These are phyloP conservation scores for Gnathonemus longibarbis DNA, from an alignment of 2,113 vertebrate genomes.

Conservation along the genomic window DNA sequence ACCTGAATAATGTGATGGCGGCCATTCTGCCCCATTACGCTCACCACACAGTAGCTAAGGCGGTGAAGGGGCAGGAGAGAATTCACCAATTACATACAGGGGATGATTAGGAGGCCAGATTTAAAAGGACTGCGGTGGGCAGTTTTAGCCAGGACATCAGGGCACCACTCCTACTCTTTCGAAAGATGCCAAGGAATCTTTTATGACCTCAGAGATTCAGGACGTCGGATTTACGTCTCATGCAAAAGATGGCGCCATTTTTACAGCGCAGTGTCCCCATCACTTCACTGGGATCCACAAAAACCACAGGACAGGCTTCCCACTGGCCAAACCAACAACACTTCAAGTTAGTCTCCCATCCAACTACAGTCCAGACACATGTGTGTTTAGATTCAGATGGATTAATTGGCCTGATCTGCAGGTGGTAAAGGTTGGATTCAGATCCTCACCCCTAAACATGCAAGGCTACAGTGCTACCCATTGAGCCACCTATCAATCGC, in stretches of 20 bases:
- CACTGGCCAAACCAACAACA: neutral
- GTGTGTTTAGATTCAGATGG: neutral
- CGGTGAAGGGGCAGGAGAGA: neutral
- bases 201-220: neutral
- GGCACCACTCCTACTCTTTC: neutral
- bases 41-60: neutral
- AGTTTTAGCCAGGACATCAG: neutral
- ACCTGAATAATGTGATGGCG: neutral
- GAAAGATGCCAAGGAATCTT: neutral
- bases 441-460: neutral
- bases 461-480: neutral
- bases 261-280: neutral
- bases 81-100: neutral
- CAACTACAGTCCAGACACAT: neutral
- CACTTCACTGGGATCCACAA: neutral
- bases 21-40: neutral
- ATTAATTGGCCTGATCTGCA: neutral
- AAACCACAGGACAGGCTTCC: neutral
- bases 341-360: neutral
- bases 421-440: neutral
- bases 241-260: neutral
- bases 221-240: neutral
- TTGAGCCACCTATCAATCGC: neutral
- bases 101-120: neutral
- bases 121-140: neutral